Evolutionary conservation across 2,797 vertebrate species (phyloP).

Genomic region (Onychomys torridus): DNA sequence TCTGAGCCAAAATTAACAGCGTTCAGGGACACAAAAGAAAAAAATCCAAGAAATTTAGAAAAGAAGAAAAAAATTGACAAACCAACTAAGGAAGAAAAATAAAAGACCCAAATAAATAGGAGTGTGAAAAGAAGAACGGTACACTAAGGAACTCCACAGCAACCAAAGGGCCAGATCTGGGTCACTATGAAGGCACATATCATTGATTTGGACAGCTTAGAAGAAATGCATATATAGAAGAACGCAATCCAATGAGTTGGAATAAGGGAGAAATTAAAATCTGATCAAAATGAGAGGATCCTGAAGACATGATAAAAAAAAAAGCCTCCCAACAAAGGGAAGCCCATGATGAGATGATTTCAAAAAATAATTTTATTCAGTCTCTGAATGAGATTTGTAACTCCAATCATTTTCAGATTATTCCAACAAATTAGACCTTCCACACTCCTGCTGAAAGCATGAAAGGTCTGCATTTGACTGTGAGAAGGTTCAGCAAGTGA

Average conservation of each 20-base stretch:
- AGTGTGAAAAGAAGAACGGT: neutral
- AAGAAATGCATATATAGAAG: neutral
- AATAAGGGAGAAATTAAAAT: neutral
- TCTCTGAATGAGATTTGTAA: neutral
- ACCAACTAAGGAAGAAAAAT: neutral
- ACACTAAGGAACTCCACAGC: neutral
- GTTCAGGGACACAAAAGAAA: neutral
- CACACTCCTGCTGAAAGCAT: neutral
- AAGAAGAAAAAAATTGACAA: neutral
- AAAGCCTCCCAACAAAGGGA: neutral
- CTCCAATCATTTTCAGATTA: neutral
- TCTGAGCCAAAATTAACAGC: neutral
- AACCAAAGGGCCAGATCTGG: neutral
- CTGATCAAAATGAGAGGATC: neutral
- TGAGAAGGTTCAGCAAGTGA: neutral
- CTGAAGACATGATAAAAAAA: neutral
- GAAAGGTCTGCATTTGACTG: neutral
- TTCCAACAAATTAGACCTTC: neutral
- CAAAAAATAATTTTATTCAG: neutral
- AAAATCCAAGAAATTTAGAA: neutral
- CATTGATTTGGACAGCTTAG: neutral
- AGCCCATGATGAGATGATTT: neutral
- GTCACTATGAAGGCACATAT: neutral
- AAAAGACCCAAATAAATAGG: neutral
- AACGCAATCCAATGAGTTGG: neutral